Base-by-base conservation (phyloP, 2,888 invertebrate genomes). In the Cryptocheilus praepositus region DNA sequence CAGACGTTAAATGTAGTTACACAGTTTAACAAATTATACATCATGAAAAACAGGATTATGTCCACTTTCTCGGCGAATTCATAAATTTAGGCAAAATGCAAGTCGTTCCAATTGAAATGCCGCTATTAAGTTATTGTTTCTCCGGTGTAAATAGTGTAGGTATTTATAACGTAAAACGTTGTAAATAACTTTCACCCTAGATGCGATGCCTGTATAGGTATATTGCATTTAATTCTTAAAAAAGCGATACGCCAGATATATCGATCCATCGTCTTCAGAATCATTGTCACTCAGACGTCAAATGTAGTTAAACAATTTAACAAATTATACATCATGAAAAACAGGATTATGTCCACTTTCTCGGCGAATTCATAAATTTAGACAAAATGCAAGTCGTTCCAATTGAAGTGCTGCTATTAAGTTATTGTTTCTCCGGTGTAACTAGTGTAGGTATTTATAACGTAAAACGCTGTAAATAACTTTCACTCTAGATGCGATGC, bases 161-260 rank as follows among this genome's bases (percentile, higher is more conserved):
- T 73, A 49, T 76, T 77, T 70, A 67, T 21, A 53, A 28, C 52
- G 36, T 15, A 70, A 77, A 59, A 64, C 60, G 55, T 53, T 44
- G 51, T 60, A 64, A 36, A 64, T 77, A 77, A 76, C 78, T 78
- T 78, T 78, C 78, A 78, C 78, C 62, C 43, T 64, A 61, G 58
- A 46, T 25, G 51, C 51, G 61, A 76, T 61, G 8, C 4, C 13
- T 5, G 36, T 11, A 11, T 8, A 36, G 11, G 36, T 36, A 11
- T 36, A 1, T 36, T 11, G 13, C 11, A 11, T 11, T 36, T 11
- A 1, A 11, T 11, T 11, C 1, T 36, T 36, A 36, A 36, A 36
- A 4, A 25, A 25, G 25, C 36, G 8, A 36, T 4, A 36, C 11
- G 13, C 11, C 7, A 36, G 36, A 11, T 1, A 36, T 36, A 36